Evolutionary conservation across 1,140 invertebrate genomes (phyloP), one percentile per base, ranked within the genome.

Genomic region (Hestina assimilis): DNA sequence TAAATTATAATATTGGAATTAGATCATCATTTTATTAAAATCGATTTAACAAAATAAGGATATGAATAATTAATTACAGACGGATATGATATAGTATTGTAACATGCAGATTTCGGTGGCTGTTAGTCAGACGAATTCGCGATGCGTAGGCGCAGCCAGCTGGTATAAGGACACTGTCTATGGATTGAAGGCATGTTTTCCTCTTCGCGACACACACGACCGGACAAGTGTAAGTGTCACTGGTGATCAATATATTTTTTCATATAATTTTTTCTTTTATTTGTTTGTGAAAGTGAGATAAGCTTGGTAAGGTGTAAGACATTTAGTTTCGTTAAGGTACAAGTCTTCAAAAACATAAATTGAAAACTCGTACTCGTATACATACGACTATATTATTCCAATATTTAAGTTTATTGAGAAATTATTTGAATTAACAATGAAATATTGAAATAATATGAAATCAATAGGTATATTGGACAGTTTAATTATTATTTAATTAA

Each of bases 141-240:
- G 11, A 51, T 38, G 80, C 77, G 82, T 85, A 78, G 82, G 82
- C 70, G 80, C 59, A 4, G 29, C 12, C 19, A 26, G 61, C n/a
- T 52, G 67, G 67, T 83, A 85, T 85, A 83, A 85, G 79, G 77
- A 72, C 59, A 50, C 45, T 48, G 47, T 51, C 29, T 51, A 29
- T 55, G 42, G 43, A 45, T 33, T 47, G 51, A 51, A 59, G 52
- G 48, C 58, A 73, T 75, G 78, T 78, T 82, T 72, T 80, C 73
- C 76, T 82, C 70, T 41, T 60, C 69, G 66, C 45, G 52, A 63
- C 74, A 74, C 71, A 59, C 58, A 75, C 66, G 66, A 63, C 80
- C 73, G 70, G 69, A 78, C 74, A 67, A 67, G 74, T 72, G 77
- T 83, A 83, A 83, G 80, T 83, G 71, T 61, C n/a, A 50, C 38